Percentiles rank a stretch among this genome's conserved stretches.
Conservation (phyloP, 92 coral and sea anemone species). For the Zoanthus sansibaricus region DNA sequence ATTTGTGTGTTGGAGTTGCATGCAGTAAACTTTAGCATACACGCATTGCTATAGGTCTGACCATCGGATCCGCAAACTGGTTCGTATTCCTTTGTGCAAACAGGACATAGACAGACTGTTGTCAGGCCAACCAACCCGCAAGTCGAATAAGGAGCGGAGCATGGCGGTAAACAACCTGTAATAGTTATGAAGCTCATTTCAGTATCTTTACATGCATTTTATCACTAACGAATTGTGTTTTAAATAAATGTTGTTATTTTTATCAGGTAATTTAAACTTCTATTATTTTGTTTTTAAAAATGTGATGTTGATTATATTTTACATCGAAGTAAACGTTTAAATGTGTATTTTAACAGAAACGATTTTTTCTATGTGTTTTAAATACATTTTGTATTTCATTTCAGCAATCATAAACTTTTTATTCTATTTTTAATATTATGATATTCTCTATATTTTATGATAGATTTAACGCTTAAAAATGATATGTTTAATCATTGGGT, state of each 20-base stretch:
- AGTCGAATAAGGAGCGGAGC: background rate
- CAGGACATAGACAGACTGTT: background rate
- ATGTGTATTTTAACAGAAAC: background rate
- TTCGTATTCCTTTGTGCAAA: background rate
- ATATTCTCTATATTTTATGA: too few species aligned
- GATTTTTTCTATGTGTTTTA: background rate
- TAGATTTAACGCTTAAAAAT: too few species aligned
- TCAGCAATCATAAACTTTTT: too few species aligned
- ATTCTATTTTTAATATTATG: too few species aligned
- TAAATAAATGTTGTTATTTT: too few species aligned
- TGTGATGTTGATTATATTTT: too few species aligned
- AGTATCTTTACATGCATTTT: background rate
- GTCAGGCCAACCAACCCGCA: background rate
- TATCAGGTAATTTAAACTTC: too few species aligned
- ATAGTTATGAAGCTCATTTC: background rate
- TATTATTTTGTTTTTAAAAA: too few species aligned
- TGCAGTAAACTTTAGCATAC: background rate
- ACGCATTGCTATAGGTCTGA: background rate
- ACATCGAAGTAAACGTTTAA: too few species aligned
- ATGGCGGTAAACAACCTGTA: background rate
- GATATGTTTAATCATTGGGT: too few species aligned
- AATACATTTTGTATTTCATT: background rate
- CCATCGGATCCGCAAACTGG: constrained; percentile 8
- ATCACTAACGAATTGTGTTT: background rate
- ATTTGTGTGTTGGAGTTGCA: background rate